These are phyloP conservation scores for Chloroclystis v-ata DNA, from an alignment of 2,888 invertebrate species.

Conservation along the genomic window DNA sequence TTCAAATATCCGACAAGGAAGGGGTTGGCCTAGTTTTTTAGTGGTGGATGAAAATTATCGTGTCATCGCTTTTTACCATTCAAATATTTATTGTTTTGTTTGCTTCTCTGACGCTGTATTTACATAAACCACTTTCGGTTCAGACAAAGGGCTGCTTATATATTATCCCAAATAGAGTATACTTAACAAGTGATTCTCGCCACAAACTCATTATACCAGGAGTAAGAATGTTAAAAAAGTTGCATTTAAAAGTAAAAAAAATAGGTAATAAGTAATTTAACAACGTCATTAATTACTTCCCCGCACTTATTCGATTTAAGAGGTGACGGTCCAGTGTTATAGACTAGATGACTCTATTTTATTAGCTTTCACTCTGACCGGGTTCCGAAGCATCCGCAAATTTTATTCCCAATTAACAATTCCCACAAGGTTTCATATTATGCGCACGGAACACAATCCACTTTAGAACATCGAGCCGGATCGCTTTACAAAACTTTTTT, in stretches of 20 bases:
- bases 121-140: constrained; percentile 38
- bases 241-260: too few species aligned
- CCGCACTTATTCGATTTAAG: too few species aligned
- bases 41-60: constrained; percentile 54
- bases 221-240: too few species aligned
- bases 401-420: constrained; percentile 33
- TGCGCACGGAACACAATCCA: constrained; percentile 38
- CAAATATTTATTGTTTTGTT: constrained; percentile 45
- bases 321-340: too few species aligned
- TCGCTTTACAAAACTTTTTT: constrained; percentile 70
- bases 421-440: constrained; percentile 51
- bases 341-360: too few species aligned
- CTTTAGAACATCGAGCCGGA: constrained; percentile 51
- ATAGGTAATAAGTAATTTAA: too few species aligned
- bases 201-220: too few species aligned
- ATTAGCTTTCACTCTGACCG: too few species aligned
- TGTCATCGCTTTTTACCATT: constrained; percentile 57
- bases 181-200: too few species aligned
- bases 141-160: constrained; percentile 11
- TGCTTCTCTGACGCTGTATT: constrained; percentile 42
- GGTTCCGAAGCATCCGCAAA: constrained; percentile 2
- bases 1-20: constrained; percentile 62
- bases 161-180: neutral
- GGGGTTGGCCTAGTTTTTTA: constrained; percentile 67
- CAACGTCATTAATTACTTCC: too few species aligned